phyloP scores from a whole-genome alignment of 2,113 vertebrate genomes.

The Aspidoscelis tigris region DNA sequence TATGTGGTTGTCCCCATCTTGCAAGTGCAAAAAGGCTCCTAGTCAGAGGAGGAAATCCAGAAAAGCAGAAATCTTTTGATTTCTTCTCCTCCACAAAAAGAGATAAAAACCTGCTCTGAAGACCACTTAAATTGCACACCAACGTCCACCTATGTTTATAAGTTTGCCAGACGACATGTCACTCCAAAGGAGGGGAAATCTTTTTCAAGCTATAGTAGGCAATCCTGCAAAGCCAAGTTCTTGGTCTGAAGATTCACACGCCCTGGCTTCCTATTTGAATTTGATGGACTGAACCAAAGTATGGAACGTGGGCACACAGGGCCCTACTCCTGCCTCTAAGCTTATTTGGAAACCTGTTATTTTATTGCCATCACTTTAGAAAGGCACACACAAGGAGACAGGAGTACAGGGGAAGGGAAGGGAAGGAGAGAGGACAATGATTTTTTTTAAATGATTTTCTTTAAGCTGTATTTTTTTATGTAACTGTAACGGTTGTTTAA shows the following conservation, averaged over 20 bases:
- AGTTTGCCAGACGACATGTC: background rate
- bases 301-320: too few relatives aligned
- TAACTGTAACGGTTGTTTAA: too few relatives aligned
- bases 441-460: too few relatives aligned
- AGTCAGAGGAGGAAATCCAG: slow-evolving; percentile 38
- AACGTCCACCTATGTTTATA: slow-evolving; percentile 21
- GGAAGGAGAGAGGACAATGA: too few relatives aligned
- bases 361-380: slow-evolving; percentile 52
- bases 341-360: background rate
- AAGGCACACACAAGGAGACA: slow-evolving; percentile 2
- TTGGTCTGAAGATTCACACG: slow-evolving; percentile 64
- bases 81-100: slow-evolving; percentile 53
- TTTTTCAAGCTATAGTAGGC: slow-evolving; percentile 54
- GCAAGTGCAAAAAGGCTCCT: too few relatives aligned
- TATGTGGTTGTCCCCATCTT: too few relatives aligned
- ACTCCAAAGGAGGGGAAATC: too few relatives aligned
- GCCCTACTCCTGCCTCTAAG: too few relatives aligned
- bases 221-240: slow-evolving; percentile 70
- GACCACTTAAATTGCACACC: slow-evolving; percentile 44
- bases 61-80: slow-evolving; percentile 58
- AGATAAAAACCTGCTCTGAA: slow-evolving; percentile 46
- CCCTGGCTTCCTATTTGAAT: slow-evolving; percentile 72
- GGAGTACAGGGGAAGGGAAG: slow-evolving; percentile 33
- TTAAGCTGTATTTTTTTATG: too few relatives aligned
- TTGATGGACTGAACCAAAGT: slow-evolving; percentile 51